Base-by-base conservation (phyloP, 2,797 vertebrate species). In the Halcyon badia region DNA sequence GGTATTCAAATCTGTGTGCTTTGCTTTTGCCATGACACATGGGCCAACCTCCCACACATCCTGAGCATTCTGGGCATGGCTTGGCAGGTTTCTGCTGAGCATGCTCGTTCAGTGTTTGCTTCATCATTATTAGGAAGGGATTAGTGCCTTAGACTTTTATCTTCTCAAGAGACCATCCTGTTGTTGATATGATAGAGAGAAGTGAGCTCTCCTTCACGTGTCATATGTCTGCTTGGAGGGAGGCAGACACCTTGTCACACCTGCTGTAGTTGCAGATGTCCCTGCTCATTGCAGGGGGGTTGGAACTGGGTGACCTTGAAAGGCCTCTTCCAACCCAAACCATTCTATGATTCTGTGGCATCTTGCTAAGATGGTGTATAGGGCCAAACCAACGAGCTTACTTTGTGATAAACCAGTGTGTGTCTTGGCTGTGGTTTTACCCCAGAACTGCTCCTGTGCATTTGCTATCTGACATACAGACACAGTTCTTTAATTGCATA, bases 11-110 rank as follows among this genome's bases (percentile, higher is more conserved):
- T 78, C 37, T 28, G 8, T 19, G 33, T 75, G 51, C 54, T 86
- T 75, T 57, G 48, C 49, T 78, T 93, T 72, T 3, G 2, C 57
- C 41, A 14, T 52, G 62, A 48, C 71, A 24, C 3, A 1, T 70
- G 75, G 73, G 62, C 92, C 83, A 89, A 5, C 54, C 21, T 82
- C 83, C 35, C 33, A 41, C 35, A 11, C 0, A 0, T 60, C 75
- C 75, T 87, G 75, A 87, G 89, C 52, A 7, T 75, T 89, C 42
- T 56, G 77, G 66, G 71, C 96, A 93, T 89, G 92, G 84, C 56
- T 72, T 90, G 58, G 85, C 93, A 86, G n/a, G 90, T 88, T 95
- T 68, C 49, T 90, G 90, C 52, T n/a, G 85, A 76, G 72, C 4
- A 0, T 87, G 90, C 57, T 79, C 1, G n/a, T 86, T 92, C 73